Percentiles rank a stretch among this genome's conserved stretches.
Conservation (phyloP, 2,888 invertebrate species). For the Trichopria drosophilae region DNA sequence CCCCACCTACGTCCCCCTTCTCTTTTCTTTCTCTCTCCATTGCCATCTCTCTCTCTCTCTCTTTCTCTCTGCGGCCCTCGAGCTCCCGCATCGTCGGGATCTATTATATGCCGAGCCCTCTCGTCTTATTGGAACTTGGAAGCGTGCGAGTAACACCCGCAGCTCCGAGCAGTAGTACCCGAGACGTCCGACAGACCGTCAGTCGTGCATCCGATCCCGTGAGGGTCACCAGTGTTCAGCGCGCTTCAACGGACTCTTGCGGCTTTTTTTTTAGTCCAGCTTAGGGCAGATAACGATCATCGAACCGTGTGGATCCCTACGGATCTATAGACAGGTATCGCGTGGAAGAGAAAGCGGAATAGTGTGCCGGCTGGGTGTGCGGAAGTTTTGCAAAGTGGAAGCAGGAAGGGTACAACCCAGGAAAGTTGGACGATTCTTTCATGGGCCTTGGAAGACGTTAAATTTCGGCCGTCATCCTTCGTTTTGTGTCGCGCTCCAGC, state of each 20-base stretch:
- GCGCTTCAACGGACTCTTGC: too few relatives aligned
- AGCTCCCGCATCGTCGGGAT: slow-evolving; percentile 13
- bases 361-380: too few relatives aligned
- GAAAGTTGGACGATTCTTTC: slow-evolving; percentile 46
- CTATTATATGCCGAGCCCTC: too few relatives aligned
- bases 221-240: too few relatives aligned
- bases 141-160: too few relatives aligned
- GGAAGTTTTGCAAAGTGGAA: background rate
- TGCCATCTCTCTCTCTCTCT: slow-evolving; percentile 5
- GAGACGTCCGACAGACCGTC: slow-evolving; percentile 10
- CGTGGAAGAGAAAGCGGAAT: too few relatives aligned
- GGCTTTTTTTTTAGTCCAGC: background rate
- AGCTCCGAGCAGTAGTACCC: too few relatives aligned
- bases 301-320: too few relatives aligned
- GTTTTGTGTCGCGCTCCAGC: slow-evolving; percentile 19
- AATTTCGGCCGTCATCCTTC: slow-evolving; percentile 36
- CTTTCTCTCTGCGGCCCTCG: slow-evolving; percentile 9
- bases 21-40: slow-evolving; percentile 7
- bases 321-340: too few relatives aligned
- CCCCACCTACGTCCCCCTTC: slow-evolving; percentile 2
- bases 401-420: too few relatives aligned
- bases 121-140: too few relatives aligned
- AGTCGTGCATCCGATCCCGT: slow-evolving; percentile 22
- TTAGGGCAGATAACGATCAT: too few relatives aligned
- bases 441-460: slow-evolving; percentile 37